phyloP scores from a whole-genome alignment of 23 tunicate genomes.

The Phallusia fumigata region DNA sequence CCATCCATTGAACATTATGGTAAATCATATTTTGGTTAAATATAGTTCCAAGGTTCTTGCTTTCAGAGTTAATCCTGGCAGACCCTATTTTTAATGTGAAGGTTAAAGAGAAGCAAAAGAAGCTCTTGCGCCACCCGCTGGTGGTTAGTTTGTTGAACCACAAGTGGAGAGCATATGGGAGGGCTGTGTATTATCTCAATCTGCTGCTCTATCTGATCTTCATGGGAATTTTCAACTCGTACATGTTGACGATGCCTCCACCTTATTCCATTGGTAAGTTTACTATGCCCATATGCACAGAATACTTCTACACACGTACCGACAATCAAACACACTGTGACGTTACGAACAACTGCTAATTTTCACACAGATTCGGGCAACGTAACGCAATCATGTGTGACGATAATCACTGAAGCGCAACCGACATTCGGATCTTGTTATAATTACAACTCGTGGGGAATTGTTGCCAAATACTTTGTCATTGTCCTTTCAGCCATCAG shows the following conservation, averaged over 20 bases:
- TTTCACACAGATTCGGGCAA: background rate
- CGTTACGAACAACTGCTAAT: too few relatives aligned
- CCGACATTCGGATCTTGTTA: background rate
- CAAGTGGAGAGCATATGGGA: constrained; percentile 87
- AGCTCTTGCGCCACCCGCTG: constrained; percentile 89
- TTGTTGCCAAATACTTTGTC: constrained; percentile 38
- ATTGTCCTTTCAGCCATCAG: constrained; percentile 48
- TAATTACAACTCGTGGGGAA: constrained; percentile 31
- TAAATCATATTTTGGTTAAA: constrained; percentile 2
- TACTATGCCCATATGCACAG: background rate
- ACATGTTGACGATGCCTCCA: constrained; percentile 84
- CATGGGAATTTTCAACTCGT: constrained; percentile 75
- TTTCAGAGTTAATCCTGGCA: too few relatives aligned
- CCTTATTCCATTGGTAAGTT: constrained; percentile 80
- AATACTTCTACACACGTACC: too few relatives aligned
- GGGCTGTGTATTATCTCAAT: constrained; percentile 70
- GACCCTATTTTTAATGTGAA: constrained; percentile 1
- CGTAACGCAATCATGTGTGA: background rate
- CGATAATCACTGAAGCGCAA: constrained; percentile 2
- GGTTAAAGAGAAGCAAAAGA: constrained; percentile 73
- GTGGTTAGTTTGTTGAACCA: constrained; percentile 71
- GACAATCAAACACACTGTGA: too few relatives aligned
- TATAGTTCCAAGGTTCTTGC: background rate
- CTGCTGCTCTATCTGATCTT: constrained; percentile 53
- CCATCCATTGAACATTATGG: constrained; percentile 80